Conservation (phyloP, 2,888 invertebrate species). For the Anoplius nigerrimus region DNA sequence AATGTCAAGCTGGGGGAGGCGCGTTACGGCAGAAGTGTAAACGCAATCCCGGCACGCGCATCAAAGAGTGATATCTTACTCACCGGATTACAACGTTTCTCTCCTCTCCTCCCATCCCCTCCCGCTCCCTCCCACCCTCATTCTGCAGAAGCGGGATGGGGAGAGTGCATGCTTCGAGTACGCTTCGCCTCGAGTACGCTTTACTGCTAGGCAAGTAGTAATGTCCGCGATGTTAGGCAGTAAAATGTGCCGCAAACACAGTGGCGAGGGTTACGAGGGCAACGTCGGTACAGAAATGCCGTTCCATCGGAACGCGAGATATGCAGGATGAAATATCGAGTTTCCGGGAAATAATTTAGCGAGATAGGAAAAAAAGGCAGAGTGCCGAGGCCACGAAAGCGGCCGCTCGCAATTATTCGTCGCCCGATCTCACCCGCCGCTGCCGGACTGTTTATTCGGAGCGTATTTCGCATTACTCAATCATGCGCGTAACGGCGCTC, state of each 20-base stretch:
- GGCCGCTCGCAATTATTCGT: too few relatives aligned
- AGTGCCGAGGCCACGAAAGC: too few relatives aligned
- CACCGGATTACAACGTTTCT: background rate
- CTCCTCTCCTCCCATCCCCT: background rate
- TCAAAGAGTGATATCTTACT: too few relatives aligned
- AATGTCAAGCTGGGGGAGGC: too few relatives aligned
- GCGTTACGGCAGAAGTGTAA: too few relatives aligned
- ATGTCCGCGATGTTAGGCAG: constrained; percentile 23
- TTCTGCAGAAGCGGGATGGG: background rate
- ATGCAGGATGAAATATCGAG: constrained; percentile 31
- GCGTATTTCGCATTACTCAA: too few relatives aligned
- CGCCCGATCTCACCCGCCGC: too few relatives aligned
- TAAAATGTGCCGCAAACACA: constrained; percentile 30
- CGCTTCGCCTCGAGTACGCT: too few relatives aligned
- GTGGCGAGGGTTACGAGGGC: constrained; percentile 21
- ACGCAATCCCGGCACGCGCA: too few relatives aligned
- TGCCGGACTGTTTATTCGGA: too few relatives aligned
- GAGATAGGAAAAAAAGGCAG: constrained; percentile 10
- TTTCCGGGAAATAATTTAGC: constrained; percentile 32
- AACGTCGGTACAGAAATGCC: too few relatives aligned
- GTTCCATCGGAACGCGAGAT: background rate
- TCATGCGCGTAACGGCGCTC: too few relatives aligned
- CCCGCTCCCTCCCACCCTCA: background rate
- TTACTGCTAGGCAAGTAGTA: constrained; percentile 24
- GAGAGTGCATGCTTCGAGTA: background rate